These are phyloP conservation scores for Chiloscyllium punctatum DNA, from an alignment of 2,797 vertebrate genomes.

Conservation along the genomic window DNA sequence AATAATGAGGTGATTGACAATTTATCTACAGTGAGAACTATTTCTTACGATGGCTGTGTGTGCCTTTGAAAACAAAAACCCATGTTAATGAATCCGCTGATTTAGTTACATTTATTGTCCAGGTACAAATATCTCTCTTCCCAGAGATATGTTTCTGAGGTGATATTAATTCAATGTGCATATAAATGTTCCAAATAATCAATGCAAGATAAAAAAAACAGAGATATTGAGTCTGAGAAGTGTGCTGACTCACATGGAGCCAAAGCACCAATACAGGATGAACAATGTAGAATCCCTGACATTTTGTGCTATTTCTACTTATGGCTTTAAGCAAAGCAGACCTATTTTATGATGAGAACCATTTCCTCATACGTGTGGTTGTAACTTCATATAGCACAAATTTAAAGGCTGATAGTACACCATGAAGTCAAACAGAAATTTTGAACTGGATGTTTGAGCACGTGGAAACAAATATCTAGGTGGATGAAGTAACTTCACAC, in stretches of 20 bases:
- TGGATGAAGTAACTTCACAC: not conserved
- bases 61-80: not conserved
- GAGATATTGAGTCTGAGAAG: not conserved
- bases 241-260: not conserved
- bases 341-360: not conserved
- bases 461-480: not conserved
- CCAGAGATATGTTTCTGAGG: not conserved
- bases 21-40: conserved; percentile 83
- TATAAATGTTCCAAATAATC: not conserved
- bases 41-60: conserved; percentile 44
- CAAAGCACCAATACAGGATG: not conserved
- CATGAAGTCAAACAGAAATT: not conserved
- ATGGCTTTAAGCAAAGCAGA: not conserved
- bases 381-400: not conserved
- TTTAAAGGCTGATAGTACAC: not conserved
- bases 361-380: not conserved
- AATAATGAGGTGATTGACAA: conserved; percentile 77
- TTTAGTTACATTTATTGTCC: not conserved
- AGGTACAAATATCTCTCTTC: not conserved
- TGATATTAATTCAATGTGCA: not conserved
- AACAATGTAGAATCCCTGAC: not conserved
- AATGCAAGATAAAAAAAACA: not conserved
- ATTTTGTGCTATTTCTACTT: not conserved
- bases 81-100: not conserved
- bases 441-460: not conserved